Evolutionary conservation across 2,888 invertebrate species (phyloP), one percentile per base, ranked within the genome.

Genomic region (Rhyacophila evoluta): DNA sequence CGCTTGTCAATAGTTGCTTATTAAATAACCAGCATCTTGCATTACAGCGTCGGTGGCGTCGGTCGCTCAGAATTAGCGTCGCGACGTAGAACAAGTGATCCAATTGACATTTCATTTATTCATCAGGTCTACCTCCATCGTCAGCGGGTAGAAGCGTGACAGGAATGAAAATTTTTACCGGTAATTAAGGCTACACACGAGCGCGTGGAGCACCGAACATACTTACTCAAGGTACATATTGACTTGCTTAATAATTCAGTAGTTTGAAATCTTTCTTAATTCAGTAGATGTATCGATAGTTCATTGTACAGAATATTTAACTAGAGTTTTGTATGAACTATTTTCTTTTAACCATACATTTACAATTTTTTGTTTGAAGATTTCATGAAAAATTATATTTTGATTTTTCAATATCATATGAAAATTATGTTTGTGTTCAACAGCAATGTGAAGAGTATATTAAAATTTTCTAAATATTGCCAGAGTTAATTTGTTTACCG

Each of bases 81-180:
- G 25, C 29, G 69, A 5, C 33, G 75, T 69, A 28, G 72, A 79
- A 71, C 71, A 79, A 77, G 72, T 36, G 75, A 72, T 72, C 55
- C 78, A 74, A 78, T 78, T 41, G 78, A 70, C 78, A 41, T 78
- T 78, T 74, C 78, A 39, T 70, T 78, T 78, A 73, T 77, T 67
- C 75, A 75, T 69, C 69, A 15, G 69, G 67, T 77, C 37, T 73
- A 29, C 68, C 67, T 37, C 41, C 71, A 28, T 69, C 75, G 15
- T 36, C 39, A 55, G 25, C 36, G 55, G 12, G 8, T 5, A 36
- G 39, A 33, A 36, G 72, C 75, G 74, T 79, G 79, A 79, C 67
- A 36, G 19, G 75, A 75, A 75, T 79, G 79, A 79, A 79, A 71
- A 75, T 79, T 74, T 37, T 71, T 19, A 41, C 71, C 67, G 36